Conservation (phyloP, 2,113 vertebrate genomes). For the Entelurus aequoreus region DNA sequence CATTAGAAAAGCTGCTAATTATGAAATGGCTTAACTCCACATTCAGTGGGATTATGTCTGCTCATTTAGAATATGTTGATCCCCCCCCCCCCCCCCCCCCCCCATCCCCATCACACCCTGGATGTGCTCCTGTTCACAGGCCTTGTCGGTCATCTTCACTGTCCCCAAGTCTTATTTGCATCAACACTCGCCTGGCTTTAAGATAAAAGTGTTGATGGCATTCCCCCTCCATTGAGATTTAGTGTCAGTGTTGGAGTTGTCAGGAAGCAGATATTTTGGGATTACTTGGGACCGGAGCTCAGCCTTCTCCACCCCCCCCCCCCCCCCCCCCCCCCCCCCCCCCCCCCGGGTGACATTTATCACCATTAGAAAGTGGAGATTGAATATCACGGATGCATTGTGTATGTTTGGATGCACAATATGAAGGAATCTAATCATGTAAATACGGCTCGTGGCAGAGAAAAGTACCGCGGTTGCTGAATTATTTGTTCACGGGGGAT, state of each 20-base stretch:
- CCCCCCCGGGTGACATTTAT: not conserved
- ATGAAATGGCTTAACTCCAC: constrained; percentile 76
- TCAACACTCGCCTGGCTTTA: constrained; percentile 13
- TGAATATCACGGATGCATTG: not conserved
- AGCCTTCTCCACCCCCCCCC: not conserved
- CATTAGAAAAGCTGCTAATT: constrained; percentile 76
- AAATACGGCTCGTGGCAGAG: no score
- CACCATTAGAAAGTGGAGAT: not conserved
- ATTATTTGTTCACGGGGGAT: no score
- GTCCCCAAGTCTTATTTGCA: constrained; percentile 29
- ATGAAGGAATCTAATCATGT: no score
- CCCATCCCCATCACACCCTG: constrained; percentile 63
- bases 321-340: no score
- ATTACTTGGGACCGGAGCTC: not conserved
- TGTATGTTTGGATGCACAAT: no score
- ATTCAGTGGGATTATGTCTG: constrained; percentile 72
- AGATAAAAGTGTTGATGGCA: not conserved
- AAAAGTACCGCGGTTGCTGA: no score
- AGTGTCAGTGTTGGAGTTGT: not conserved
- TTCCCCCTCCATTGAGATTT: not conserved
- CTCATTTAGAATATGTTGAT: constrained; percentile 73
- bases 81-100: constrained; percentile 42
- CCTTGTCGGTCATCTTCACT: constrained; percentile 71
- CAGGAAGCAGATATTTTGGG: not conserved
- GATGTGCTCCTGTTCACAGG: constrained; percentile 65